phyloP scores from a whole-genome alignment of 2,113 vertebrate genomes.

The Chloroceryle aenea region DNA sequence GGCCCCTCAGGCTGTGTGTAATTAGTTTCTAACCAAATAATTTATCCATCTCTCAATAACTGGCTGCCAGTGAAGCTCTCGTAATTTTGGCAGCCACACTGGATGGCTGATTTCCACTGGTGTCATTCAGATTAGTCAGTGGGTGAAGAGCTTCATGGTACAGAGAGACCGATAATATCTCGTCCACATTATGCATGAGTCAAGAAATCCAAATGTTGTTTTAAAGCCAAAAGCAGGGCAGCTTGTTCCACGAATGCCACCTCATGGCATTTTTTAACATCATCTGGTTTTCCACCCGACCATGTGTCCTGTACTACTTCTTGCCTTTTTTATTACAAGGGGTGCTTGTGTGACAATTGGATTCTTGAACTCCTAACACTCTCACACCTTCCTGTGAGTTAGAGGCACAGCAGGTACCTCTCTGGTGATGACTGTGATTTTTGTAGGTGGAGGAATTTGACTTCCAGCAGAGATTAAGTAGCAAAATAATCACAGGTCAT shows the following conservation, averaged over 20 bases:
- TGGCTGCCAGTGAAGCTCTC: conserved; percentile 39
- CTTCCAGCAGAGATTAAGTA: background rate
- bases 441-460: background rate
- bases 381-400: background rate
- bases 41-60: conserved; percentile 54
- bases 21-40: conserved; percentile 60
- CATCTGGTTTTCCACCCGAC: background rate
- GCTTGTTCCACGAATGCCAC: background rate
- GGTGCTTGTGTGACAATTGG: background rate
- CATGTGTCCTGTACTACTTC: background rate
- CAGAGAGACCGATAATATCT: conserved; percentile 43
- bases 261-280: background rate
- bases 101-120: conserved; percentile 44
- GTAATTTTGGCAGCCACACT: conserved; percentile 28
- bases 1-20: conserved; percentile 21
- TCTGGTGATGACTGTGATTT: background rate
- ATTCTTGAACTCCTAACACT: background rate
- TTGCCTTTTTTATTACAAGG: background rate
- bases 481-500: background rate
- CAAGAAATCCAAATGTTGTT: background rate
- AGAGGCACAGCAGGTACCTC: background rate
- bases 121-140: conserved; percentile 52
- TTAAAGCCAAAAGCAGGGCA: background rate
- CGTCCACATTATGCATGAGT: background rate
- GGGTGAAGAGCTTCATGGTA: conserved; percentile 6